phyloP scores from a whole-genome alignment of 2,888 invertebrate genomes.

The Parnassius glacialis region DNA sequence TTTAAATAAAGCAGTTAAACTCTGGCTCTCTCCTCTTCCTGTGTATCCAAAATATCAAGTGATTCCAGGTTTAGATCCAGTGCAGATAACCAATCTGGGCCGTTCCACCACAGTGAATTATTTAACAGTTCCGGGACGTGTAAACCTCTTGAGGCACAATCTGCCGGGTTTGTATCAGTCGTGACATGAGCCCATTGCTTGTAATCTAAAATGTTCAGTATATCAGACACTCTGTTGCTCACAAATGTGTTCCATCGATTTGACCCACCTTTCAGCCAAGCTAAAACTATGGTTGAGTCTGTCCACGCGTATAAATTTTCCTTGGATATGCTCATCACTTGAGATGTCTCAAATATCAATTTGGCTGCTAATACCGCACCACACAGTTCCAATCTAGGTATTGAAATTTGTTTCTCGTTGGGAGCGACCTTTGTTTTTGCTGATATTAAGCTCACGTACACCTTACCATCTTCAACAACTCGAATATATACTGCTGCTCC shows the following conservation, averaged over 20 bases:
- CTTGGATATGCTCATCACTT: constrained; percentile 3
- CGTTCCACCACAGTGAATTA: constrained; percentile 4
- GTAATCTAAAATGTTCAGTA: constrained; percentile 28
- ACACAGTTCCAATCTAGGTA: constrained; percentile 29
- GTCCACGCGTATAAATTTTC: constrained; percentile 31
- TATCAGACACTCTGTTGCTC: constrained; percentile 32
- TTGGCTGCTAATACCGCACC: constrained; percentile 27
- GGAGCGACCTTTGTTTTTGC: too few relatives aligned
- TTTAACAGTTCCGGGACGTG: background rate
- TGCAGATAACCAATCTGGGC: constrained; percentile 27
- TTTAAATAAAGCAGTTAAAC: background rate
- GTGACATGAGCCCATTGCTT: constrained; percentile 18
- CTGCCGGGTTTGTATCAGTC: constrained; percentile 18
- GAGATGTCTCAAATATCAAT: constrained; percentile 11
- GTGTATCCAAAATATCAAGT: background rate
- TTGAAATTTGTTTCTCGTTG: too few relatives aligned
- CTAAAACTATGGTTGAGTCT: constrained; percentile 36
- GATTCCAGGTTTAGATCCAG: background rate
- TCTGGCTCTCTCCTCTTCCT: constrained; percentile 4
- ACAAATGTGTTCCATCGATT: constrained; percentile 30
- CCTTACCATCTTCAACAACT: too few relatives aligned
- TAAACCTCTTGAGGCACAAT: constrained; percentile 23
- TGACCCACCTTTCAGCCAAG: constrained; percentile 32
- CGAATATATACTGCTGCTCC: too few relatives aligned
- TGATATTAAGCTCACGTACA: too few relatives aligned